These are phyloP conservation scores for Thripadectes ignobilis DNA, from an alignment of 2,797 vertebrate species.

Conservation along the genomic window DNA sequence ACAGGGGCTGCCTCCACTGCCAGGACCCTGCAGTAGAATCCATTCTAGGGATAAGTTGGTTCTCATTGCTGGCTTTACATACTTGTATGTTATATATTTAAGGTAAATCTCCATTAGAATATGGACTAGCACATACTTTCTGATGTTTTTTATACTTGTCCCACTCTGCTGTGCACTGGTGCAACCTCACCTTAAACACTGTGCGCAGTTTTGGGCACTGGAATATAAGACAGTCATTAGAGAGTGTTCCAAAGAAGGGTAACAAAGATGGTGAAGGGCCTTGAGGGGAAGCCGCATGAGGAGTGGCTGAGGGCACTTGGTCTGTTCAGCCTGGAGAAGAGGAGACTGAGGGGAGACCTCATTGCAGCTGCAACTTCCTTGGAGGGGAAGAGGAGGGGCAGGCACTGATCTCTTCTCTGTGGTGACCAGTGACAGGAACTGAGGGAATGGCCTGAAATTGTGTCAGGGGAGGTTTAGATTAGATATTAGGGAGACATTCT, in stretches of 20 bases:
- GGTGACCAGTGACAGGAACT: too few relatives aligned
- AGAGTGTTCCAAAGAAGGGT: background rate
- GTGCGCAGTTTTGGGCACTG: background rate
- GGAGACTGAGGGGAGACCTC: background rate
- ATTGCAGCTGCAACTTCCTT: rapidly evolving
- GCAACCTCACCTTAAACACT: too few relatives aligned
- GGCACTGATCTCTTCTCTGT: too few relatives aligned
- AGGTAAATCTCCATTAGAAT: background rate
- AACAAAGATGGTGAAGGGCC: background rate
- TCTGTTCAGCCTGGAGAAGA: background rate
- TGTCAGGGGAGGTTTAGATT: background rate
- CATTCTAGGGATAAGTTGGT: background rate
- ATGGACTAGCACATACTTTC: background rate
- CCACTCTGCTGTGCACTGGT: too few relatives aligned
- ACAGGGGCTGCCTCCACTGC: background rate
- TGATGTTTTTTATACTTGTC: background rate
- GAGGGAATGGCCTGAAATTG: rapidly evolving
- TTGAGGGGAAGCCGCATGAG: background rate
- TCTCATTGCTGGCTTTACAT: background rate
- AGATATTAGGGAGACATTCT: rapidly evolving
- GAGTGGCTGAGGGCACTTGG: rapidly evolving
- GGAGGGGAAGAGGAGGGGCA: background rate
- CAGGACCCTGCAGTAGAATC: background rate
- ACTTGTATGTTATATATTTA: rapidly evolving
- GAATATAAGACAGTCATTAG: background rate